Percentiles rank a stretch among this genome's conserved stretches.
Conservation (phyloP, 1,140 invertebrate species). For the Latrodectus geometricus region DNA sequence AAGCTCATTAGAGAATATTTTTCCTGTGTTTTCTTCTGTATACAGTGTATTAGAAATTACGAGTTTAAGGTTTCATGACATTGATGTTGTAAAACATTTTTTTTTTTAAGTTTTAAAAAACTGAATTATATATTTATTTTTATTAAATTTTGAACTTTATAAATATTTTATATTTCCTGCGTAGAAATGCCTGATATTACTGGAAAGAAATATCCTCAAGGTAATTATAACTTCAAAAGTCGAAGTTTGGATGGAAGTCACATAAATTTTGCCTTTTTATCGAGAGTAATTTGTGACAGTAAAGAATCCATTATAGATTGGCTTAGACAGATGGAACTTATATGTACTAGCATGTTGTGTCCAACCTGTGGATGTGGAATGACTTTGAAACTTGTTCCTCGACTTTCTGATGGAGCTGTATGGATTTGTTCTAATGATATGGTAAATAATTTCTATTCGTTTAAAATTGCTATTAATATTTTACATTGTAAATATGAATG, state of each 20-base stretch:
- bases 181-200: neutral
- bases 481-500: too few relatives aligned
- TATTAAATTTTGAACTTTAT: too few relatives aligned
- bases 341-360: constrained; percentile 21
- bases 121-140: too few relatives aligned
- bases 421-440: constrained; percentile 36
- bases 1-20: too few relatives aligned
- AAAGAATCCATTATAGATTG: constrained; percentile 27
- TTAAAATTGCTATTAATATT: too few relatives aligned
- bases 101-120: too few relatives aligned
- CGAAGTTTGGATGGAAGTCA: constrained; percentile 23
- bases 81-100: too few relatives aligned
- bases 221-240: constrained; percentile 30
- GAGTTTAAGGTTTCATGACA: too few relatives aligned
- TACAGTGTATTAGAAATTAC: too few relatives aligned
- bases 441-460: neutral
- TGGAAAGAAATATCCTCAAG: neutral
- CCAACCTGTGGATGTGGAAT: constrained; percentile 33
- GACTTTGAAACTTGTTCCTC: constrained; percentile 16
- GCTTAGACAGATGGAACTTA: constrained; percentile 27
- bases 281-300: constrained; percentile 30
- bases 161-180: neutral
- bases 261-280: constrained; percentile 43
- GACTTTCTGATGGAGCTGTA: constrained; percentile 47
- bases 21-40: too few relatives aligned